A percentile compares a stretch with the other conserved stretches of the same genome.
These are phyloP conservation scores for Glaucomys volans DNA, from an alignment of 2,113 vertebrate genomes.

Conservation along the genomic window DNA sequence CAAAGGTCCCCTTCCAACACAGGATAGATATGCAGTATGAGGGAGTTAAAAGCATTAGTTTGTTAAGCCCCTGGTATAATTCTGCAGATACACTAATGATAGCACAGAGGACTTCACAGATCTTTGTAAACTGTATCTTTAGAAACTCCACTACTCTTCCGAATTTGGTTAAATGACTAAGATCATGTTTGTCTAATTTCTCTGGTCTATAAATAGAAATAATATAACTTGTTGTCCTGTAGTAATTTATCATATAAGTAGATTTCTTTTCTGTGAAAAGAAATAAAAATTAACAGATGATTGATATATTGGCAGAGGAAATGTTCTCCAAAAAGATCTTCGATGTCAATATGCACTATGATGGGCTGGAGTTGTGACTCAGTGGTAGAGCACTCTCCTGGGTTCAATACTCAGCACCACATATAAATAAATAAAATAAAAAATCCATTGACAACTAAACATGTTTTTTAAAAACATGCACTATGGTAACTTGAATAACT, in stretches of 20 bases:
- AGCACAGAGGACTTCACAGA: neutral
- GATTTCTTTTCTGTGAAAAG: neutral
- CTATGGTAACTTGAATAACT: neutral
- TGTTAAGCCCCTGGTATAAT: neutral
- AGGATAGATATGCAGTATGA: neutral
- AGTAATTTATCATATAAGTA: conserved; percentile 35
- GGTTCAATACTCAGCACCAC: too few species aligned
- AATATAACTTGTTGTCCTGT: neutral
- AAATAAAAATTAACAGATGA: neutral
- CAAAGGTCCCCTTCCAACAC: neutral
- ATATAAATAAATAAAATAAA: too few species aligned
- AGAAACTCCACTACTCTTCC: neutral
- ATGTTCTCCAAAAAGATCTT: neutral
- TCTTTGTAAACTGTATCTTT: neutral
- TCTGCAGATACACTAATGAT: neutral
- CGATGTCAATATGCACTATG: neutral
- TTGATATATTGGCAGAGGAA: neutral
- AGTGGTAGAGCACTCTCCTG: too few species aligned
- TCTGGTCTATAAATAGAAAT: conserved; percentile 12
- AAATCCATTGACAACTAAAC: too few species aligned
- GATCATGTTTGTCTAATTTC: neutral
- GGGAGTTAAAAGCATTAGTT: neutral
- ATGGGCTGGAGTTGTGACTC: too few species aligned
- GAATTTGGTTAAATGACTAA: neutral
- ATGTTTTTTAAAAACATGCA: neutral